Conservation (phyloP, 2,888 invertebrate genomes). For the Agrochola lychnidis region DNA sequence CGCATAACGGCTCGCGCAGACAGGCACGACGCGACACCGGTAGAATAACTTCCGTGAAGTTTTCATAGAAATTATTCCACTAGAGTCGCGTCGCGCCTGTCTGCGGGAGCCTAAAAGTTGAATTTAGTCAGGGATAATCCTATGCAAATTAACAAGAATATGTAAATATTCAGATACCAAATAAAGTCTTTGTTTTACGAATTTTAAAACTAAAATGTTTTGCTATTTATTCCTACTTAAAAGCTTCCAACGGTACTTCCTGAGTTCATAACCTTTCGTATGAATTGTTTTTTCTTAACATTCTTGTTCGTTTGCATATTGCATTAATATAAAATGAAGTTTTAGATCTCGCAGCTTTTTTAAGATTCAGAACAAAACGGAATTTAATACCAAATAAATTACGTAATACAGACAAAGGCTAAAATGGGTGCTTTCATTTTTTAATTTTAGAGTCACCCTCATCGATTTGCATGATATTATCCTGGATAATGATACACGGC, state of each 20-base stretch:
- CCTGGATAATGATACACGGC: too few species aligned
- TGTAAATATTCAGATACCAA: slow-evolving; percentile 5
- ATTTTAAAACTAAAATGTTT: neutral
- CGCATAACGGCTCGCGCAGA: too few species aligned
- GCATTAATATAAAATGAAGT: neutral
- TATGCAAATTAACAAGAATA: too few species aligned
- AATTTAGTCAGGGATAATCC: neutral
- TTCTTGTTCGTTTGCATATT: slow-evolving; percentile 10
- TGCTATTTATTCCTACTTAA: slow-evolving; percentile 5
- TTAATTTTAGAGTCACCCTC: neutral
- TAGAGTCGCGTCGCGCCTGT: too few species aligned
- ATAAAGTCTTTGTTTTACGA: neutral
- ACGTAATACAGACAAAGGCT: neutral
- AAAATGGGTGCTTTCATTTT: neutral
- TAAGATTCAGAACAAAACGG: slow-evolving; percentile 1
- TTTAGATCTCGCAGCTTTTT: neutral
- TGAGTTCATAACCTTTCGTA: slow-evolving; percentile 8
- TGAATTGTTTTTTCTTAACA: slow-evolving; percentile 21
- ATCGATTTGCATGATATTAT: neutral
- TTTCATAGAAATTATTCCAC: too few species aligned
- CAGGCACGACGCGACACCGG: too few species aligned
- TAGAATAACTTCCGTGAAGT: too few species aligned
- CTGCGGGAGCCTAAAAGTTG: too few species aligned
- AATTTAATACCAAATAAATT: neutral
- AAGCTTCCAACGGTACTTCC: slow-evolving; percentile 22